These are phyloP conservation scores for Celastrina argiolus DNA, from an alignment of 2,888 invertebrate genomes.

Conservation along the genomic window DNA sequence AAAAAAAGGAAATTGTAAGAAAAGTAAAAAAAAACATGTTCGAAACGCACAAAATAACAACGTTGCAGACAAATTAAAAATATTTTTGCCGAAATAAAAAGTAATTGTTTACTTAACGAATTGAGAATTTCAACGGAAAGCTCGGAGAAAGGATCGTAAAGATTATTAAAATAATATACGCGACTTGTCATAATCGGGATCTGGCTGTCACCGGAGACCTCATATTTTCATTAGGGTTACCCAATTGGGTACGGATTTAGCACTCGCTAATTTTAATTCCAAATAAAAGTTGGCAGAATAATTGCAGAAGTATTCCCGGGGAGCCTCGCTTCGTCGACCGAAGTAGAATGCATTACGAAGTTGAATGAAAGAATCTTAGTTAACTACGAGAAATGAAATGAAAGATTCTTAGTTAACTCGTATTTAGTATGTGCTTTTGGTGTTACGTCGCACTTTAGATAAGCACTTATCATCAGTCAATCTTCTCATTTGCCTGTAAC, in stretches of 20 bases:
- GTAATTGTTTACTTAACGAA: conserved; percentile 7
- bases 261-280: conserved; percentile 30
- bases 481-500: too few relatives aligned
- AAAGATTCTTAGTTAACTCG: too few relatives aligned
- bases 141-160: conserved; percentile 35
- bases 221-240: conserved; percentile 37
- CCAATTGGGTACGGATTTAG: conserved; percentile 49
- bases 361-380: too few relatives aligned
- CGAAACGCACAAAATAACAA: background rate
- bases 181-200: conserved; percentile 39
- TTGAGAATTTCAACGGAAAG: conserved; percentile 7
- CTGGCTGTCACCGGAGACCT: conserved; percentile 22
- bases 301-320: too few relatives aligned
- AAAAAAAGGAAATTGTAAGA: background rate
- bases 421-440: too few relatives aligned
- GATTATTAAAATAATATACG: conserved; percentile 35
- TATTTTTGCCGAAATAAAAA: background rate
- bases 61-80: conserved; percentile 9
- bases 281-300: background rate
- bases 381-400: too few relatives aligned
- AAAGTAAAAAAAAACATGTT: background rate
- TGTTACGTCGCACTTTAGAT: too few relatives aligned
- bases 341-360: too few relatives aligned
- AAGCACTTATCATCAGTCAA: too few relatives aligned
- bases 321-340: too few relatives aligned